Base-by-base conservation (phyloP, 2,113 vertebrate genomes). In the Nanorana parkeri region DNA sequence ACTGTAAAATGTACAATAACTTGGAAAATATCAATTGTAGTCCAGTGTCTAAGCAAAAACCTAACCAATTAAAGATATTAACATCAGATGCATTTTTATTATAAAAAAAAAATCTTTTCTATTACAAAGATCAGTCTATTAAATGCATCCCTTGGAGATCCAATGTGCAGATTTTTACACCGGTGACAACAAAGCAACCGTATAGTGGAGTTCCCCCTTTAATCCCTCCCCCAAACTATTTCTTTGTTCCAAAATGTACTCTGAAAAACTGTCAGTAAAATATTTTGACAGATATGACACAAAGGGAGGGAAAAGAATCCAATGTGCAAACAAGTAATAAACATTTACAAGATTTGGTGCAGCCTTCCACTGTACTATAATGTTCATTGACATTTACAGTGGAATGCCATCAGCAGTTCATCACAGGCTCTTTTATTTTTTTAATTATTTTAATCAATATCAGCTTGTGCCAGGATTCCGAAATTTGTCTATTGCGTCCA, bases 401-500 rank as follows among this genome's bases (percentile, higher is more conserved):
- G 29, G 67, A 24, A 56, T n/a, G 66, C 17, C 1, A 3, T 17
- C 17, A 58, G 19, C 28, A 36, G 21, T 68, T 47, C 6, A 20
- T 15, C 20, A 23, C 17, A 26, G 8, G 24, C 7, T 15, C 23
- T 3, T 19, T 63, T 23, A 15, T 24, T 61, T 24, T 24, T 23
- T 24, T n/a, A 19, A 4, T 19, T 2, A 23, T 76, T 36, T 63
- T 16, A 19, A 56, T 26, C 23, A 36, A 17, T 10, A 21, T 17
- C 23, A 66, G 29, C 52, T 58, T 36, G 8, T 17, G 47, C 54
- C 17, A 11, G 21, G 17, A 36, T 32, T 32, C 52, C 26, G 64
- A 77, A 84, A 77, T 66, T 16, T 85, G 92, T 91, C 87, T 92
- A 87, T 88, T 89, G 90, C 90, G 90, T 90, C 92, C 86, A 85